Percentiles rank a stretch among this genome's conserved stretches.
Conservation (phyloP, 2,888 invertebrate genomes). For the Ormyrus nitidulus region DNA sequence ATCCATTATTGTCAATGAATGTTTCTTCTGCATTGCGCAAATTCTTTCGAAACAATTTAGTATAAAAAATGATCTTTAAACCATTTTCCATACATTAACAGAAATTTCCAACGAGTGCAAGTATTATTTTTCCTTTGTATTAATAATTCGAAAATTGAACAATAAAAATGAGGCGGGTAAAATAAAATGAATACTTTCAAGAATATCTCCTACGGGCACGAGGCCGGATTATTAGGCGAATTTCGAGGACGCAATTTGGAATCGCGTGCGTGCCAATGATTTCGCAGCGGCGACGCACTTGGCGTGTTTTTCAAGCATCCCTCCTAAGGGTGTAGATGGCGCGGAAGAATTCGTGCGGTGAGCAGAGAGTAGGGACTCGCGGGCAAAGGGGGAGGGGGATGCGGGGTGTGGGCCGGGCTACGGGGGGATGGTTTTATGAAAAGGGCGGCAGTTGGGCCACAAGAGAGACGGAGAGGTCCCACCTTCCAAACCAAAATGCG, state of each 20-base stretch:
- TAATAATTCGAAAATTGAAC: too few species aligned
- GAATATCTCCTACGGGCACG: too few species aligned
- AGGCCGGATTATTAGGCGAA: background rate
- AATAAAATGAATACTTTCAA: too few species aligned
- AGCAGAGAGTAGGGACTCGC: slow-evolving; percentile 60
- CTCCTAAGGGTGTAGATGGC: slow-evolving; percentile 61
- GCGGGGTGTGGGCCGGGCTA: slow-evolving; percentile 58
- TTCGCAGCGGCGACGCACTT: slow-evolving; percentile 32
- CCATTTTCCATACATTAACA: background rate
- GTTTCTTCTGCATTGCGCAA: background rate
- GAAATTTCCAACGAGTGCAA: background rate
- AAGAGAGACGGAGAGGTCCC: slow-evolving; percentile 62
- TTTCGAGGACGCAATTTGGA: slow-evolving; percentile 19
- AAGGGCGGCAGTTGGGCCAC: slow-evolving; percentile 60
- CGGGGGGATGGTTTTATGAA: slow-evolving; percentile 64
- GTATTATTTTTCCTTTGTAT: too few species aligned
- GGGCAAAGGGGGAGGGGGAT: slow-evolving; percentile 53
- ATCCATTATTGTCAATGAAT: background rate
- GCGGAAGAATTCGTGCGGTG: slow-evolving; percentile 60
- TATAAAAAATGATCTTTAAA: background rate
- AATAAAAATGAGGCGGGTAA: too few species aligned
- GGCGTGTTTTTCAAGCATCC: slow-evolving; percentile 46
- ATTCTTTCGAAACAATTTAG: background rate
- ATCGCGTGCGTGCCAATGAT: slow-evolving; percentile 38
- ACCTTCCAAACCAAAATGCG: slow-evolving; percentile 62